A percentile compares a stretch with the other conserved stretches of the same genome.
These are phyloP conservation scores for Archivesica marissinica DNA, from an alignment of 1,140 invertebrate species.

Conservation along the genomic window DNA sequence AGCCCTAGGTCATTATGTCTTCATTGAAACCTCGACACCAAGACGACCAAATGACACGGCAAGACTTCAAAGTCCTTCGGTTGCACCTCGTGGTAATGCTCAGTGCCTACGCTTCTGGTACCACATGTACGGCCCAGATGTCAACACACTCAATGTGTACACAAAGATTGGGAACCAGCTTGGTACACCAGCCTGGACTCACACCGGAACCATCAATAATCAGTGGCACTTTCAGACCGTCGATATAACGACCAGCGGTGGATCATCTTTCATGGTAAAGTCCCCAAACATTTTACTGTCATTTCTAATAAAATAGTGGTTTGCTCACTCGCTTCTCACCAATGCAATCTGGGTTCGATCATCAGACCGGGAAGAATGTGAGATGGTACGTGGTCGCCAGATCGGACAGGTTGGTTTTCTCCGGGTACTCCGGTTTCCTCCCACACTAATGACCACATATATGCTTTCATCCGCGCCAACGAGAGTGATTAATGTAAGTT, in stretches of 20 bases:
- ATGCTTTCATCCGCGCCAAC: no score
- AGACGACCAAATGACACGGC: slow-evolving; percentile 89
- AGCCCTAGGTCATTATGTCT: slow-evolving; percentile 74
- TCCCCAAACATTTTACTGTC: no score
- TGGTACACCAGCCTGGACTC: slow-evolving; percentile 69
- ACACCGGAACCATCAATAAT: slow-evolving; percentile 76
- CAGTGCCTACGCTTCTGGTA: slow-evolving; percentile 87
- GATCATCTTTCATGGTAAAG: slow-evolving; percentile 64
- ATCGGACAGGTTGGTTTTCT: no score
- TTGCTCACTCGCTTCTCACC: no score
- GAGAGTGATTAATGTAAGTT: no score
- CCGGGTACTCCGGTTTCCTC: no score
- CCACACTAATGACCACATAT: no score
- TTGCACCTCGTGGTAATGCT: slow-evolving; percentile 46
- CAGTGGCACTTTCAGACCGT: slow-evolving; percentile 76
- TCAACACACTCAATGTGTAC: slow-evolving; percentile 77
- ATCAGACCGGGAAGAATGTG: no score
- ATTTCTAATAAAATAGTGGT: no score
- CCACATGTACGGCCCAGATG: slow-evolving; percentile 84
- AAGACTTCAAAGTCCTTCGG: slow-evolving; percentile 85
- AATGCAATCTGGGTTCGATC: no score
- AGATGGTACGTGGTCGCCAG: no score
- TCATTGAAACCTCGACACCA: slow-evolving; percentile 85
- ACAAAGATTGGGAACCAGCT: slow-evolving; percentile 66
- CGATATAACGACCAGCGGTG: slow-evolving; percentile 67